A percentile compares a stretch with the other conserved stretches of the same genome.
phyloP scores from a whole-genome alignment of 2,797 vertebrate species.

The Atherinosoma microstoma region DNA sequence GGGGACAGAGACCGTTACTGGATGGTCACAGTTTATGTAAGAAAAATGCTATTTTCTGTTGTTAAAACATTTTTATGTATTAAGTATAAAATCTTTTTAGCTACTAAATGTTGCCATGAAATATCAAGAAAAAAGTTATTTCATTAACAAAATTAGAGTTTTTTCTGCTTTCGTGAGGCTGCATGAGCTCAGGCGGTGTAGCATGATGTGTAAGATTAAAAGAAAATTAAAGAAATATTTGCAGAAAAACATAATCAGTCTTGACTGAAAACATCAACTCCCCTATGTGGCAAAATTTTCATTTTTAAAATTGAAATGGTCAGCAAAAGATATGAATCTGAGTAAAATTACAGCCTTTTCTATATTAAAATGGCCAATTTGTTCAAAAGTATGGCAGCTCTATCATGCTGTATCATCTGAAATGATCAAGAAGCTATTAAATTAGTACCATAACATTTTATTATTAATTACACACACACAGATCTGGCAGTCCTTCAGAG shows the following conservation, averaged over 20 bases:
- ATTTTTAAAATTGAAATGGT: not conserved
- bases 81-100: not conserved
- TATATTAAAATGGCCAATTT: not conserved
- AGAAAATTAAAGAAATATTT: not conserved
- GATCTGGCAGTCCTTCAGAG: slow-evolving; percentile 43
- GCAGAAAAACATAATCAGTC: not conserved
- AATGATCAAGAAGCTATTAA: slow-evolving; percentile 3
- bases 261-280: not conserved
- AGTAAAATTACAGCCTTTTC: not conserved
- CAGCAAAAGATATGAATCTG: not conserved
- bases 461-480: not conserved
- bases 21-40: too few species aligned
- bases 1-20: too few species aligned
- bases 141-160: too few species aligned
- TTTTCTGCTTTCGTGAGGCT: too few species aligned
- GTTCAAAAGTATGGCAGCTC: not conserved
- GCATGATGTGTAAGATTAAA: not conserved
- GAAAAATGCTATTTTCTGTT: not conserved
- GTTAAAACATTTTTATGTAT: not conserved
- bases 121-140: not conserved
- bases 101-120: not conserved
- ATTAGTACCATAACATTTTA: slow-evolving; percentile 9
- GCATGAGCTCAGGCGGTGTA: too few species aligned
- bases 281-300: not conserved
- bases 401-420: not conserved